phyloP scores from a whole-genome alignment of 2,888 invertebrate species.

The Mongoloraphidia duomilia region DNA sequence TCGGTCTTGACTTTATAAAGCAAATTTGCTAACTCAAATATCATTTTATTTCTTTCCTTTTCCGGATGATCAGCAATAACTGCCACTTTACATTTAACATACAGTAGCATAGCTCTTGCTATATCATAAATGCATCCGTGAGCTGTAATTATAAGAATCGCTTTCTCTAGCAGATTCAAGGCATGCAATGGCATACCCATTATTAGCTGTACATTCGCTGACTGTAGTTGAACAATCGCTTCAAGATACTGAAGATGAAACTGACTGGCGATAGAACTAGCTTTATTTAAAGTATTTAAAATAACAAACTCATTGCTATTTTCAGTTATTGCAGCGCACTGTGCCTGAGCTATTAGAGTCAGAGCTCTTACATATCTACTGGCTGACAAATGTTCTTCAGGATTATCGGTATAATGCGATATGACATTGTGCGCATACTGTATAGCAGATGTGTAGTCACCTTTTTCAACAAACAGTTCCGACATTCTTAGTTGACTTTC shows the following conservation, averaged over 20 bases:
- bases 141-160: conserved; percentile 56
- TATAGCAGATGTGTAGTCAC: conserved; percentile 27
- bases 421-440: conserved; percentile 24
- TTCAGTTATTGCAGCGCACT: conserved; percentile 29
- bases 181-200: conserved; percentile 69
- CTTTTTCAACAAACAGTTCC: conserved; percentile 26
- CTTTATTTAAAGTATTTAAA: conserved; percentile 48
- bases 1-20: conserved; percentile 51
- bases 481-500: conserved; percentile 44
- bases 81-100: conserved; percentile 65
- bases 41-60: conserved; percentile 34
- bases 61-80: conserved; percentile 34
- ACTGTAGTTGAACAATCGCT: conserved; percentile 59
- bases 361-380: conserved; percentile 46
- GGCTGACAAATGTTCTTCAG: conserved; percentile 15
- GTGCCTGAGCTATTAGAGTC: conserved; percentile 52
- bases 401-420: conserved; percentile 7
- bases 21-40: conserved; percentile 43
- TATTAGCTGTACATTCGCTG: conserved; percentile 61
- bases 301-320: conserved; percentile 32
- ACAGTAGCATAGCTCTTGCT: conserved; percentile 59
- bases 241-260: conserved; percentile 66
- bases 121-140: conserved; percentile 72
- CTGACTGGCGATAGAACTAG: conserved; percentile 56
- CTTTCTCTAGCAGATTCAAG: conserved; percentile 49